Base-by-base conservation (phyloP, 2,888 invertebrate genomes). In the Metopia argyrocephala region DNA sequence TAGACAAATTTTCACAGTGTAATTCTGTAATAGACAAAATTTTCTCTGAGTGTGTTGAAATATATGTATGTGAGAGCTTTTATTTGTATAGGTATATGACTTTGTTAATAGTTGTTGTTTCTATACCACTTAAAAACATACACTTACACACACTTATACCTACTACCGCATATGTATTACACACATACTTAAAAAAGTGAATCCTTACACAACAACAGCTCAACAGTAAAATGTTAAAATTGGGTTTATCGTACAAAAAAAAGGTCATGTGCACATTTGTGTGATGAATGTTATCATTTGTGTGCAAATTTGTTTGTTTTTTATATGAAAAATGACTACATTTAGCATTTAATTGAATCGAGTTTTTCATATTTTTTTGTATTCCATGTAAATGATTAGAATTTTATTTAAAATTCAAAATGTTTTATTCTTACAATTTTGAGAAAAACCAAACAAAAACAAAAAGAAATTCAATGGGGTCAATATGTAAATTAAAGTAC, bases 231-330 rank as follows among this genome's bases (percentile, higher is more conserved):
- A 21, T 21, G 31, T 20, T 18, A 50, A 20, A 20, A 20, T 18
- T 5, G 9, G 21, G 50, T 20, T 5, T 50, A 18, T 12, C 5
- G 21, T 3, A 0, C 7, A 9, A 31, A 9, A 31, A 0, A 12
- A 31, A 31, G 68, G 61, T 62, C 76, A 62, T 54, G 31, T 68
- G 23, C 68, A 75, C 46, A 61, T 62, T 76, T 75, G 52, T 52
- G 46, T 68, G 68, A 76, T 28, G 66, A 75, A 75, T 75, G 45
- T 73, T 65, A 20, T 65, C 23, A 46, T 56, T 54, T 66, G 23
- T n/a, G n/a, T n/a, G n/a, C n/a, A n/a, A n/a, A n/a, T 54, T 64
- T 18, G 5, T 27, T 50, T 21, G 31, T 9, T 12, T 61, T 70
- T 25, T 4, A 31, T 31, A 50, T 28, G 31, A 69, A 68, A 25